Percentiles rank a stretch among this genome's conserved stretches.
Conservation (phyloP, 2,888 invertebrate species). For the Dryadula phaetusa region DNA sequence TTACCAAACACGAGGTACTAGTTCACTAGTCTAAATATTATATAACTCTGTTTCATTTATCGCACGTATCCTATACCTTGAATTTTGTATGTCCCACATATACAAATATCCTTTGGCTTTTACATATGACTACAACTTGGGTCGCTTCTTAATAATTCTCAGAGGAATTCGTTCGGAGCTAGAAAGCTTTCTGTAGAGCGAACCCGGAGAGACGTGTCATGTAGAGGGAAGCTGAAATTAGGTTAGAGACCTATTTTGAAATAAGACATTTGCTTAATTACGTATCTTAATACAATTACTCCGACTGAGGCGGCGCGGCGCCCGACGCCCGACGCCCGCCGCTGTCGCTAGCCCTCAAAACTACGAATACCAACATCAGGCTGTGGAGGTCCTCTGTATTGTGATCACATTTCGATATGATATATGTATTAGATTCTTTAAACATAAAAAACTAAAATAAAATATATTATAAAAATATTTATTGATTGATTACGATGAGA, state of each 20-base stretch:
- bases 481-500: too few species aligned
- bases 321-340: too few species aligned
- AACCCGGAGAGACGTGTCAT: not conserved
- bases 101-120: not conserved
- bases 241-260: not conserved
- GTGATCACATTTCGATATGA: too few species aligned
- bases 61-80: not conserved
- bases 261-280: not conserved
- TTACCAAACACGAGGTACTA: too few species aligned
- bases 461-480: too few species aligned
- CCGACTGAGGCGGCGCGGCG: not conserved
- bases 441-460: too few species aligned
- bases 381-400: too few species aligned
- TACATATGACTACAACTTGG: not conserved
- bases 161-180: not conserved
- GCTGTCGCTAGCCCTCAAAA: too few species aligned
- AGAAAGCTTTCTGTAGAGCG: not conserved
- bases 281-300: not conserved
- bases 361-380: too few species aligned
- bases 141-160: constrained; percentile 2
- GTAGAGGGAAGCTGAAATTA: not conserved
- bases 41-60: not conserved
- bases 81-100: not conserved
- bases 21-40: not conserved
- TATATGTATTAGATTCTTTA: too few species aligned